These are phyloP conservation scores for Macrosiphum euphorbiae DNA, from an alignment of 2,888 invertebrate species.

Conservation along the genomic window DNA sequence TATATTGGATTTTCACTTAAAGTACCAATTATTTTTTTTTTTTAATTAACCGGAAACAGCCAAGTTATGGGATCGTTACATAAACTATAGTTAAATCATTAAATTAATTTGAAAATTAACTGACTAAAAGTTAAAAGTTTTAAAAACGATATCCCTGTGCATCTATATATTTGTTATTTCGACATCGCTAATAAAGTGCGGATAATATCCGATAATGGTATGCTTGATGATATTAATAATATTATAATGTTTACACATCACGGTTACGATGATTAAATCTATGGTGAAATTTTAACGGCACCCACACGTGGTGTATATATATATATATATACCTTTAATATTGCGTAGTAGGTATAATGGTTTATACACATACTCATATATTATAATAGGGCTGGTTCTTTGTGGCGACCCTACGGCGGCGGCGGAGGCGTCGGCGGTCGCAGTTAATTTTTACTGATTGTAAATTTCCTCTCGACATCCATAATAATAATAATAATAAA, in stretches of 20 bases:
- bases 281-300: background rate
- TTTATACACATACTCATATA: background rate
- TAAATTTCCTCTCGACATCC: background rate
- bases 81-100: background rate
- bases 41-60: background rate
- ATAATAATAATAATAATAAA: background rate
- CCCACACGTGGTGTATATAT: background rate
- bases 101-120: background rate
- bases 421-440: background rate
- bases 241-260: background rate
- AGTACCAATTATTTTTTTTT: background rate
- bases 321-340: background rate
- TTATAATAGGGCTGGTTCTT: background rate
- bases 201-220: background rate
- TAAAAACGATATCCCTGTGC: background rate
- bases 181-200: background rate
- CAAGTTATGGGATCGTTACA: background rate
- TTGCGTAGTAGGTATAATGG: too few relatives aligned
- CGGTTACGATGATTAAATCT: background rate
- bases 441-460: conserved; percentile 4
- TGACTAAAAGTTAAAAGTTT: background rate
- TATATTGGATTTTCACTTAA: background rate
- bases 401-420: background rate
- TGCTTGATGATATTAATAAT: background rate
- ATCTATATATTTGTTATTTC: background rate